Evolutionary conservation across 2,888 invertebrate genomes (phyloP), one percentile per base, ranked within the genome.

Genomic region (Cataglyphis livida): DNA sequence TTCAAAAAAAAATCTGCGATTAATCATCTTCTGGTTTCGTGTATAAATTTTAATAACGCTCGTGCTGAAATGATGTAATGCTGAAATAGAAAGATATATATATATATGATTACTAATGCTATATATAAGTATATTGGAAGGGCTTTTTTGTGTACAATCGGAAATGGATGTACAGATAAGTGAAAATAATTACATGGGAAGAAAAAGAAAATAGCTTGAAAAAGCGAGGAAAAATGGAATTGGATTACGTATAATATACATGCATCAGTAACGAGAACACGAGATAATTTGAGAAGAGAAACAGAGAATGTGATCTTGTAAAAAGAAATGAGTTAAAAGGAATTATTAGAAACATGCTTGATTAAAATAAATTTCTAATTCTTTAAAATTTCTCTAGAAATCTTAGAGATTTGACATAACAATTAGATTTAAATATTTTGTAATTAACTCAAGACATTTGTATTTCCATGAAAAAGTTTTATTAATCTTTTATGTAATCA

Each of bases 51-150:
- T 32, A 64, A 74, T 32, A 21, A 74, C n/a, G n/a, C 32, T 62
- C 32, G 64, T 73, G 59, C 18, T n/a, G 35, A 41, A 15, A 25
- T 61, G 73, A 44, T 62, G 28, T 28, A 21, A 10, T 65, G 74
- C 65, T 75, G 74, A 32, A 75, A 62, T 74, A 44, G 12, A 61
- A 28, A 61, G 18, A 65, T 75, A 28, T 28, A 21, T n/a, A n/a
- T 25, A 25, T 75, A 75, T 21, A 48, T 21, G 32, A 74, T n/a
- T 74, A 41, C n/a, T 21, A 32, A 62, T 32, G 12, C n/a, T 74
- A 51, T 51, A 64, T 32, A 18, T 65, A 28, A 28, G 6, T 32
- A 35, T 35, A 35, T 35, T 35, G 28, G 32, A 21, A 15, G 44
- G 41, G 15, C 51, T 48, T 48, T 65, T 48, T 64, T 25, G 51